Base-by-base conservation (phyloP, 2,888 invertebrate species). In the Amiota mariae region DNA sequence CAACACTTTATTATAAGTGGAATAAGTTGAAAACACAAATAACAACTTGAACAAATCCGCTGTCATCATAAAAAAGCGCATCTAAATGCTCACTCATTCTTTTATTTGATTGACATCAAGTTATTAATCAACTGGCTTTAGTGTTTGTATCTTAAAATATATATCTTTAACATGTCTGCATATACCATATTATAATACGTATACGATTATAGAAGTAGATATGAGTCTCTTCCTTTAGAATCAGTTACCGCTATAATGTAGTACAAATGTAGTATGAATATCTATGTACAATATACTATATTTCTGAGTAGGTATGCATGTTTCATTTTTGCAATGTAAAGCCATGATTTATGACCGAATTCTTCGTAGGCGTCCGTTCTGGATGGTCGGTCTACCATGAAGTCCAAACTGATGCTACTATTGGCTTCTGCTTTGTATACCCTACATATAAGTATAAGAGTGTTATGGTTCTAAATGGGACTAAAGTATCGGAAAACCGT, bases 341-440 rank as follows among this genome's bases (percentile, higher is more conserved):
- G 76, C 80, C 80, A 81, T 85, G 87, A 87, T 87, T 85, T 85
- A 85, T 85, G 80, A 80, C 77, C 77, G 78, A 80, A 80, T 87
- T 86, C 87, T 82, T 79, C 87, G 79, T 83, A 85, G 86, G 87
- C 82, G 87, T 87, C 86, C 86, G 87, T 86, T 85, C 79, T 87
- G 86, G 86, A 85, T 87, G 80, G 82, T 75, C 80, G 82, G 72
- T 81, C 79, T 82, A 84, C 79, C 87, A 81, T 86, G 87, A 82
- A 78, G 75, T 70, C 70, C 12, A 56, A 57, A 72, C 59, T 20
- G 20, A 15, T 59, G 10, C 15, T 59, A 11, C 8, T 18, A 20
- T 1, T 59, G n/a, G 59, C 20, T 8, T 15, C 59, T 36, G 36
- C 36, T 6, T 36, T 36, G 36, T 36, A 36, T 36, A 36, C 36